Base-by-base conservation (phyloP, 1,140 invertebrate species). In the Araneus ventricosus region DNA sequence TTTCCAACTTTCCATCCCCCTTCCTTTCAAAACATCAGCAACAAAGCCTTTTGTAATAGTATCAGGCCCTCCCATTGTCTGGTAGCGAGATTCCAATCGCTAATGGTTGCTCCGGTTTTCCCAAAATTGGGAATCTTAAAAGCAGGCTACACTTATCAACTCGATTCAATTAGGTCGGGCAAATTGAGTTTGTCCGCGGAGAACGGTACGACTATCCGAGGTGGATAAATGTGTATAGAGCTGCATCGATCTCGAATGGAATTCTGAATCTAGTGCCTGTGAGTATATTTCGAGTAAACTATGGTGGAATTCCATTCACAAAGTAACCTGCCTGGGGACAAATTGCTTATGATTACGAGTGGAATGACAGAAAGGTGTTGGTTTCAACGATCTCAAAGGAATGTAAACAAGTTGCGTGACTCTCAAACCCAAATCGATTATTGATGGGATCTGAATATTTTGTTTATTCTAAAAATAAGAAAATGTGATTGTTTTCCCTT, bases 31-130 rank as follows among this genome's bases (percentile, higher is more conserved):
- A 52, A 85, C 84, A 85, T 57, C 41, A 14, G 10, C 45, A 20
- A 85, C 84, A 75, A 75, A 59, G 45, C n/a, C 52, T 17, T 85
- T 85, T 85, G 27, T 24, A 59, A 59, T 6, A 67, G 57, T 57
- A 57, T 34, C 34, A n/a, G 61, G 52, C 10, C n/a, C 14, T 59
- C 45, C 24, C 86, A 63, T 67, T 67, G 59, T 88, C 30, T 88
- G 59, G 30, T 8, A 24, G 34, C 37, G 45, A 61, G 84, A 88
- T 88, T 88, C 86, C 86, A 88, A 88, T 88, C 86, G 34, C 86
- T 88, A 88, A 88, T 88, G 86, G 86, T 88, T 67, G 86, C 86
- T 88, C 34, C 86, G 86, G 86, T 88, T 88, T 88, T 88, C 86
- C 86, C 86, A 34, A 63, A 88, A 88, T 88, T 63, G 86, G 34